A percentile compares a stretch with the other conserved stretches of the same genome.
These are phyloP conservation scores for Erethizon dorsatum DNA, from an alignment of 2,797 vertebrate species.

Conservation along the genomic window DNA sequence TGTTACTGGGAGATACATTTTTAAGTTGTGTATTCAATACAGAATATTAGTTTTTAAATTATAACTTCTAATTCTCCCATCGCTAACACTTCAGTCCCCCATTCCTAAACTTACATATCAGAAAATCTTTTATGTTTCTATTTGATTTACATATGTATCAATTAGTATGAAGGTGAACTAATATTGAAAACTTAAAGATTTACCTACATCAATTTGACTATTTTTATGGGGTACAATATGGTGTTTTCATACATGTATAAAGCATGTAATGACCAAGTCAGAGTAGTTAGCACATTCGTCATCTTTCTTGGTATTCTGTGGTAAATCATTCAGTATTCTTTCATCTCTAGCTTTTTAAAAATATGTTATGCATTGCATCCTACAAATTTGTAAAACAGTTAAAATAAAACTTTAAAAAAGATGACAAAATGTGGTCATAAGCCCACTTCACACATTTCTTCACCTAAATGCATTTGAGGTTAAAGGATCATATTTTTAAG, in stretches of 20 bases:
- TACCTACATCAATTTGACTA: neutral
- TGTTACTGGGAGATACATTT: neutral
- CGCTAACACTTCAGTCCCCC: accelerated
- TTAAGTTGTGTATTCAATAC: neutral
- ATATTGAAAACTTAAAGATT: neutral
- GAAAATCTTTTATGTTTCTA: neutral
- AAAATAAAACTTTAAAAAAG: neutral
- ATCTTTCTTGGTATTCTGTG: too few relatives aligned
- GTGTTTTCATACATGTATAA: too few relatives aligned
- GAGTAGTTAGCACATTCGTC: too few relatives aligned
- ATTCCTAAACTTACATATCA: neutral
- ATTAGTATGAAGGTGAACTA: neutral
- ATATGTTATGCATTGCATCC: neutral
- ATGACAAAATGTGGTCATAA: neutral
- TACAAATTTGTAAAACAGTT: neutral
- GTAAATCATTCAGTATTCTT: neutral
- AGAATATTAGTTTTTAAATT: neutral
- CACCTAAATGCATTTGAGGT: neutral
- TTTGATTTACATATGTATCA: neutral
- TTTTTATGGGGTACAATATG: neutral
- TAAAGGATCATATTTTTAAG: neutral
- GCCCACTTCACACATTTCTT: neutral
- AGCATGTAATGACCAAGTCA: neutral
- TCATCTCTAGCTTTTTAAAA: neutral
- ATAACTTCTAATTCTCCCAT: neutral